Base-by-base conservation (phyloP, 2,113 vertebrate species). In the Hippocampus comes region DNA sequence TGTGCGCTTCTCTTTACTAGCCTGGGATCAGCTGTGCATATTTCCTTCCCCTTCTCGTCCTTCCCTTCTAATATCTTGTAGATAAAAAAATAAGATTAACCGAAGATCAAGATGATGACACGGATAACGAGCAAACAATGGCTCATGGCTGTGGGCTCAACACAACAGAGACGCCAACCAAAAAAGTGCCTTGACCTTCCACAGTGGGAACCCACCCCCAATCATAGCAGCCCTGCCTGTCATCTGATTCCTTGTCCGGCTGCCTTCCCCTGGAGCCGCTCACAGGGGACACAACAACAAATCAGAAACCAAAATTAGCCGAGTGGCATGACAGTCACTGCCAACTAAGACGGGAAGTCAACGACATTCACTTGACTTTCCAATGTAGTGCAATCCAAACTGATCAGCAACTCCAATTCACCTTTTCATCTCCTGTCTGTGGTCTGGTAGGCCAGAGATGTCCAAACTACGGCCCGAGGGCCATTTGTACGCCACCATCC, bases 201-300 rank as follows among this genome's bases (percentile, higher is more conserved):
- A 9, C 64, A 3, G 55, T 21, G 55, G 63, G 48, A 18, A 63
- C 59, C 67, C 56, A 78, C 80, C 34, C 77, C 77, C 68, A 73
- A 81, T 83, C 82, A 81, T 74, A 84, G 77, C 55, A 66, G 30
- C 63, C 15, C 43, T 8, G 68, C 30, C 64, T 84, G 89, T 78
- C 82, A 90, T 82, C 73, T 57, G 89, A 90, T 80, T 78, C 83
- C 63, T n/a, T 59, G 74, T 69, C 67, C 73, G 0, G 51, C 73
- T 80, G 69, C 59, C 73, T 34, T 0, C 63, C n/a, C 70, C 21
- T 2, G 76, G 65, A 76, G 76, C 72, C 41, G 57, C 74, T 17
- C 81, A 9, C 74, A 53, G 71, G 75, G 80, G 83, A 73, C 73
- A 70, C 34, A 80, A 79, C 27, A 78, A 79, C 82, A 84, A 81